These are phyloP conservation scores for Melanogrammus aeglefinus DNA, from an alignment of 2,797 vertebrate genomes.

Conservation along the genomic window DNA sequence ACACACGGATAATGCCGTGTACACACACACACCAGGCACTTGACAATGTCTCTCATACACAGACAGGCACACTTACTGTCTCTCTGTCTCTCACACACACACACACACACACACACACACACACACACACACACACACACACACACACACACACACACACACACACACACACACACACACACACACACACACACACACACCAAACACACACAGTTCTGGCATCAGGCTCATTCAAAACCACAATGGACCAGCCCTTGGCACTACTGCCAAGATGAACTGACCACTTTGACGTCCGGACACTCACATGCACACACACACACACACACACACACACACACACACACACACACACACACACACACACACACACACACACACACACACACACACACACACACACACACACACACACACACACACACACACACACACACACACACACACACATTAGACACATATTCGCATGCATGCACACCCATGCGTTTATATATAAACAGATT, in stretches of 20 bases:
- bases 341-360: not conserved
- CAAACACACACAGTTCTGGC: slow-evolving; percentile 43
- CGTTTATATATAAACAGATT: not conserved
- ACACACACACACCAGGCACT: too few relatives aligned
- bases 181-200: slow-evolving; percentile 22
- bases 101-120: slow-evolving; percentile 12
- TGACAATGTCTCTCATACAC: not conserved
- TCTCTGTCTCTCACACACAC: slow-evolving; percentile 16
- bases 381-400: slow-evolving; percentile 28
- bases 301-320: slow-evolving; percentile 25
- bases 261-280: slow-evolving; percentile 60
- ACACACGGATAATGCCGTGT: not conserved
- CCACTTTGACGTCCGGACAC: slow-evolving; percentile 67
- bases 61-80: too few relatives aligned
- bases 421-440: not conserved
- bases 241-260: slow-evolving; percentile 70
- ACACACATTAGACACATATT: slow-evolving; percentile 2
- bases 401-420: slow-evolving; percentile 5
- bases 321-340: slow-evolving; percentile 22
- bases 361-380: slow-evolving; percentile 33
- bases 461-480: not conserved
- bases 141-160: slow-evolving; percentile 18
- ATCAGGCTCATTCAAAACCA: slow-evolving; percentile 64
- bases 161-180: slow-evolving; percentile 17
- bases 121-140: too few relatives aligned